Evolutionary conservation across 1,140 invertebrate species (phyloP), one percentile per base, ranked within the genome.

Genomic region (Drosophila arizonae): DNA sequence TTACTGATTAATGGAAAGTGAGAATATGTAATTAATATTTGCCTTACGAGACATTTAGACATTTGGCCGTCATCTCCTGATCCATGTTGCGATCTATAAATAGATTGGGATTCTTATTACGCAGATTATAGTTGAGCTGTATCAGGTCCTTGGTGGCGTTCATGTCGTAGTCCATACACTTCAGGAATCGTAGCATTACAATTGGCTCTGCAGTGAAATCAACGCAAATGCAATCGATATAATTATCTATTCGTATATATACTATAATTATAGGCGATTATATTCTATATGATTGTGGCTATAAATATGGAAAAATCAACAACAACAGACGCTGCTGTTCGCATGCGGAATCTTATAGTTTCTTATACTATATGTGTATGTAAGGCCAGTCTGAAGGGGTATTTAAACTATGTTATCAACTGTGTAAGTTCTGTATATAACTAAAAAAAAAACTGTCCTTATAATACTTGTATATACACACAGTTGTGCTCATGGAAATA

Each of bases 1-100:
- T 24, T 24, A 24, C 21, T 24, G 21, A 24, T 24, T 24, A 24
- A 24, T 1, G 0, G 0, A 17, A 8, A 39, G 11, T 9, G 10
- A 0, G 0, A 3, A 39, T 39, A 39, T 11, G 10, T 11, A 4
- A 13, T 11, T 10, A 15, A 15, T 13, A 6, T 6, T 33, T 0
- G n/a, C 70, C 91, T 92, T 92, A 94, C 94, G 93, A 92, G 36
- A 93, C 90, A 64, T 93, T 88, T 50, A 94, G 92, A 1, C 93
- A 92, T 26, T 93, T 91, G 80, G 92, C 91, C n/a, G 94, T 93
- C 77, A 92, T 92, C 28, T 92, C 90, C 2, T 93, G 90, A 55
- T 92, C 88, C 5, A 94, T 93, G 90, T 95, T 94, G 46, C 95
- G 92, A 33, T 95, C 93, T 51, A 91, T 91, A 75, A 96, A 96